phyloP scores from a whole-genome alignment of 2,797 vertebrate species.

The Hemibagrus guttatus region DNA sequence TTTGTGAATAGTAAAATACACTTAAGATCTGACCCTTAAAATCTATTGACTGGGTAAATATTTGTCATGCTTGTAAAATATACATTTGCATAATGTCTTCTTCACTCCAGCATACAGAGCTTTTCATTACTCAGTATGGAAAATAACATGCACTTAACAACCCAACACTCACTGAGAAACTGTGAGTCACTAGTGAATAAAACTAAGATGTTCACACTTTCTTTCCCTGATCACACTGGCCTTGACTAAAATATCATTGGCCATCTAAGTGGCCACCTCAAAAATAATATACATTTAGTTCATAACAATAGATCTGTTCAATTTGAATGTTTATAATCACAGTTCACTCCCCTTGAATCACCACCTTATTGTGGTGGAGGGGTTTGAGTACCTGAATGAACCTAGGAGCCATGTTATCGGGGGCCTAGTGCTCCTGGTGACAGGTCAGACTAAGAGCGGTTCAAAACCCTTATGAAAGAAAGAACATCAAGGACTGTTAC shows the following conservation, averaged over 20 bases:
- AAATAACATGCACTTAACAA: background rate
- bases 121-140: background rate
- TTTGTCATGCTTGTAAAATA: constrained; percentile 11
- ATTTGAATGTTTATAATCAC: background rate
- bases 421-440: too few relatives aligned
- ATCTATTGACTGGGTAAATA: constrained; percentile 30
- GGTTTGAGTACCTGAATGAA: too few relatives aligned
- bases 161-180: background rate
- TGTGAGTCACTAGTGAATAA: background rate
- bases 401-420: too few relatives aligned
- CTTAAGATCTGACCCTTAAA: constrained; percentile 33
- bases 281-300: background rate
- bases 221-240: background rate
- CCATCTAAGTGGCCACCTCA: background rate
- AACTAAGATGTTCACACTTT: background rate
- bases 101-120: background rate
- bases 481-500: too few relatives aligned
- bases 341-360: too few relatives aligned
- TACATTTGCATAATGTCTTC: constrained; percentile 46
- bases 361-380: too few relatives aligned
- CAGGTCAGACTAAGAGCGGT: too few relatives aligned
- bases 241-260: background rate
- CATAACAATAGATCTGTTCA: background rate
- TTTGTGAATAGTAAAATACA: background rate
- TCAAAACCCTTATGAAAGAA: too few relatives aligned